Percentiles rank a stretch among this genome's conserved stretches.
These are phyloP conservation scores for Meteorus sp. DNA, from an alignment of 1,140 invertebrate genomes.

Conservation along the genomic window DNA sequence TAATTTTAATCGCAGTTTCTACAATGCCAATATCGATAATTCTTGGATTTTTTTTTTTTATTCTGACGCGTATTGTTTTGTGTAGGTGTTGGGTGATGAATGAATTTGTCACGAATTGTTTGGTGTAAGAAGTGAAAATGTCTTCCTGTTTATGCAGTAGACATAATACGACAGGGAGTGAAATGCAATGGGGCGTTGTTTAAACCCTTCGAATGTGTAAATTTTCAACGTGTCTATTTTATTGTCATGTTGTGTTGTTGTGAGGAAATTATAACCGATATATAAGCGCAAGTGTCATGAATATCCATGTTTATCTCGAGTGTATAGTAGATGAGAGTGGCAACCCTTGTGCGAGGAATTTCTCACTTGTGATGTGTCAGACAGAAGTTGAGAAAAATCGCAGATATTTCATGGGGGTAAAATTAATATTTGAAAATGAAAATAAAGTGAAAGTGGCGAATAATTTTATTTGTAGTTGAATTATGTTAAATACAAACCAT, in stretches of 20 bases:
- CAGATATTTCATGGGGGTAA: not conserved
- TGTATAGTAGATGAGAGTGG: conserved; percentile 41
- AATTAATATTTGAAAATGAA: too few relatives aligned
- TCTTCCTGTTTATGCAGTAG: conserved; percentile 46
- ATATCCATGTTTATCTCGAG: conserved; percentile 27
- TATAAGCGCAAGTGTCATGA: conserved; percentile 27
- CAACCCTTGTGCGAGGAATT: conserved; percentile 51
- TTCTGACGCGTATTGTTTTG: too few relatives aligned
- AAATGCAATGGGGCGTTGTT: conserved; percentile 38
- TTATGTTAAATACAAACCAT: too few relatives aligned
- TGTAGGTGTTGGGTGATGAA: too few relatives aligned
- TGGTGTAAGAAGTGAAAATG: too few relatives aligned
- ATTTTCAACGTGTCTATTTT: too few relatives aligned
- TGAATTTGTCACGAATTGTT: too few relatives aligned
- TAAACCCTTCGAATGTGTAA: conserved; percentile 34
- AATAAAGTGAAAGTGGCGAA: too few relatives aligned
- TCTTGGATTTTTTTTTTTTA: too few relatives aligned
- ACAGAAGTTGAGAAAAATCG: not conserved
- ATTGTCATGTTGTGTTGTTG: conserved; percentile 15
- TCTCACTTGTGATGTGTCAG: conserved; percentile 27
- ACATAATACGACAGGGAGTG: conserved; percentile 43
- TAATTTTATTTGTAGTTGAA: too few relatives aligned
- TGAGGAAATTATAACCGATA: conserved; percentile 43
- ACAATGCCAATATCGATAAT: too few relatives aligned
- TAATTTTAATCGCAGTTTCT: too few relatives aligned